These are phyloP conservation scores for Lamellibrachia columna DNA, from an alignment of 2,888 invertebrate genomes.

Conservation along the genomic window DNA sequence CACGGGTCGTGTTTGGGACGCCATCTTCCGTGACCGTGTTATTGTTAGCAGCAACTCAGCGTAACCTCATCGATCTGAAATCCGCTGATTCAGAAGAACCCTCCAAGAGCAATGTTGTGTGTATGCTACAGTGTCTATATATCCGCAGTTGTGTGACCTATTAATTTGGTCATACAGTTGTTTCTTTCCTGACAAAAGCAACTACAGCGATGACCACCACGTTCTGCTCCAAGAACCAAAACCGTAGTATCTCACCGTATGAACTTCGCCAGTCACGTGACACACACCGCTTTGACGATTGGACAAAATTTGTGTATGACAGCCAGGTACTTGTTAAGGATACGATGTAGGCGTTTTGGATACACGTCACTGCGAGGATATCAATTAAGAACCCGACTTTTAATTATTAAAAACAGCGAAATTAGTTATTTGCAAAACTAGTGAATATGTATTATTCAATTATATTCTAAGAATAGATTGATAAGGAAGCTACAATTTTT, in stretches of 20 bases:
- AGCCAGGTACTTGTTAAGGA: conserved; percentile 3
- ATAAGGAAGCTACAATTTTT: too few relatives aligned
- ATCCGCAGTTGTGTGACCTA: neutral
- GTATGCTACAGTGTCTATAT: neutral
- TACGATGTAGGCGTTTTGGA: neutral
- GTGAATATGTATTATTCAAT: too few relatives aligned
- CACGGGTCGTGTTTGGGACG: neutral
- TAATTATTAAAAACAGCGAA: too few relatives aligned
- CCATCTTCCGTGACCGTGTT: conserved; percentile 10
- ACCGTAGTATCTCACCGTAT: conserved; percentile 16
- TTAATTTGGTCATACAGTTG: neutral
- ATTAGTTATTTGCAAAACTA: too few relatives aligned
- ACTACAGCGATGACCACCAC: neutral
- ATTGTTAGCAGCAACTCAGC: neutral
- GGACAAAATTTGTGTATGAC: neutral
- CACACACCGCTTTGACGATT: neutral
- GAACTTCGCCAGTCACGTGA: neutral
- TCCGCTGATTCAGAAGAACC: neutral
- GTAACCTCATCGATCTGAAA: neutral
- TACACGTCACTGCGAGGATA: neutral
- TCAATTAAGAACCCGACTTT: too few relatives aligned
- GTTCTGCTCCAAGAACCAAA: neutral
- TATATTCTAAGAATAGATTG: too few relatives aligned
- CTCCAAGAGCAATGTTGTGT: neutral
- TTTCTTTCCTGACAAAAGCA: conserved; percentile 3